Percentiles rank a stretch among this genome's conserved stretches.
phyloP scores from a whole-genome alignment of 2,113 vertebrate genomes.

The Neogale vison region DNA sequence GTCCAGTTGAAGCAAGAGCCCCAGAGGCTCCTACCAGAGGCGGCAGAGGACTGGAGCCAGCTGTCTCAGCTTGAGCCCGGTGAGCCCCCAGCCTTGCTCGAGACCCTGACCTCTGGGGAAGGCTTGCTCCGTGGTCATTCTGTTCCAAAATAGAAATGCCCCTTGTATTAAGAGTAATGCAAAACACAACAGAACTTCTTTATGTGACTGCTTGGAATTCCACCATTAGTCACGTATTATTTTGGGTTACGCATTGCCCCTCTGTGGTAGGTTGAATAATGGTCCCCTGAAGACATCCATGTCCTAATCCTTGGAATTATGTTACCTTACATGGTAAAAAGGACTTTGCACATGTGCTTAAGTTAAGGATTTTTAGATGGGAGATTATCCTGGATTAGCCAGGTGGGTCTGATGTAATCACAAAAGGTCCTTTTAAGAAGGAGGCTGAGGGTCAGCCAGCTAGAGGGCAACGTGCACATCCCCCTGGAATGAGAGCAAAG shows the following conservation, averaged over 20 bases:
- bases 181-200: background rate
- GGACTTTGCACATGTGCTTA: background rate
- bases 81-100: background rate
- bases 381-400: background rate
- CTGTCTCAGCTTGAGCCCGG: background rate
- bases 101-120: background rate
- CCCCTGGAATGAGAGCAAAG: background rate
- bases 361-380: background rate
- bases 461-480: background rate
- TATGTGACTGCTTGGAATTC: background rate
- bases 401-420: background rate
- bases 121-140: background rate
- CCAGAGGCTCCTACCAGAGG: background rate
- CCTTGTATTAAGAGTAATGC: background rate
- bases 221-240: background rate
- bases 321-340: background rate
- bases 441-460: background rate
- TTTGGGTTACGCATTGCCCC: background rate
- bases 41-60: background rate
- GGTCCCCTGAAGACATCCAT: background rate
- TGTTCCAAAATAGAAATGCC: conserved; percentile 24
- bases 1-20: background rate
- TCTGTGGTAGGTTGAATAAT: background rate
- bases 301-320: background rate
- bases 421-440: background rate